Evolutionary conservation across 37 sponge, comb jelly and placozoan genomes (phyloP), one percentile per base, ranked within the genome.

Genomic region (Hormiphora californensis): DNA sequence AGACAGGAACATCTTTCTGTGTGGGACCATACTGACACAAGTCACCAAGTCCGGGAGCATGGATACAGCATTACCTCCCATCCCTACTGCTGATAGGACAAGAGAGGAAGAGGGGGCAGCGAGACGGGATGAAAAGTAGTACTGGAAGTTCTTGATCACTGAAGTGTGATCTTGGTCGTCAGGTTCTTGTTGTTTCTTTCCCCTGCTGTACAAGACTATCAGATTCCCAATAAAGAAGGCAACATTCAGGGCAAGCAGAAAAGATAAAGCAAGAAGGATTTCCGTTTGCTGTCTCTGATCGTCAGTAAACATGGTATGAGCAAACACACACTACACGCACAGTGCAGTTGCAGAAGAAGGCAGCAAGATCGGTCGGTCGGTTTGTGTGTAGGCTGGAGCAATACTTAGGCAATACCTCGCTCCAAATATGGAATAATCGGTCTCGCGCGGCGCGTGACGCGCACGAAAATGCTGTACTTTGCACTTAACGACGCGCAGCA

Each of bases 391-490:
- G n/a, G n/a, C n/a, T n/a, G n/a, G n/a, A n/a, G n/a, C n/a, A n/a
- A n/a, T n/a, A n/a, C n/a, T n/a, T n/a, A n/a, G n/a, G n/a, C n/a
- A n/a, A n/a, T 30, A 19, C 61, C 23, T 19, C 3, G 61, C 61
- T 57, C 61, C 61, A 28, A 28, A 21, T 73, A 73, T 73, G 81
- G 81, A 73, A 73, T 73, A 73, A 73, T 73, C n/a, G 9, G 81
- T 28, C 81, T 43, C 81, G 41, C 1, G 8, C 0, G 2, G 7
- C 39, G 1, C 11, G 44, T 36, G 17, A 28, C 38, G 81, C 81
- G 81, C 81, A 28, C 46, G 4, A 73, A 43, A 73, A 15, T 73
- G 40, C 3, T 73, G 81, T 73, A 46, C 81, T 73, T 41, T 73
- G 36, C 43, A 73, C 22, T 27, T 73, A 4, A 30, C 25, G 21